These are phyloP conservation scores for Coecobrya sp. DNA, from an alignment of 2,888 invertebrate genomes.

Conservation along the genomic window DNA sequence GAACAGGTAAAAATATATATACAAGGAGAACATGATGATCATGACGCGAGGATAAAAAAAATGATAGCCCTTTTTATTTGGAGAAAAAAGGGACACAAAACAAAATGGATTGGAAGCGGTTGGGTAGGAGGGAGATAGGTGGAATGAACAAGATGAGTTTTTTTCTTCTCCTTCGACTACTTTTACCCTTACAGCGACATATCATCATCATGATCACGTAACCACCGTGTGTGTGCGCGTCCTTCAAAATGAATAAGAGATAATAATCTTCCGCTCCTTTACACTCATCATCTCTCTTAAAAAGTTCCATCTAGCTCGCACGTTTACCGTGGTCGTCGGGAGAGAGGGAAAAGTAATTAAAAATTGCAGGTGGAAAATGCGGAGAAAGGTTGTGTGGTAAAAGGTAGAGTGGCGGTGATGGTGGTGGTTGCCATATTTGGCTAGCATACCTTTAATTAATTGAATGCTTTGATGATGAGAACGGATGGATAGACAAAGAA, in stretches of 20 bases:
- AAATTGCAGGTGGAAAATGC: constrained; percentile 49
- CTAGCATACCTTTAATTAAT: constrained; percentile 42
- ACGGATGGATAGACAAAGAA: constrained; percentile 14
- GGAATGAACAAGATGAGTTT: constrained; percentile 8
- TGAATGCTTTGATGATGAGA: constrained; percentile 43
- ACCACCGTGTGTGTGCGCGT: neutral
- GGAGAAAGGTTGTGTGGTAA: constrained; percentile 28
- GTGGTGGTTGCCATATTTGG: neutral
- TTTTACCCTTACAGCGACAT: neutral
- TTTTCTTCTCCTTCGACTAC: too few relatives aligned
- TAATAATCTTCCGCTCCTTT: constrained; percentile 45
- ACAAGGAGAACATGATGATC: neutral
- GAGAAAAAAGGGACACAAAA: neutral
- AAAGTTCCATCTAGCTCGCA: neutral
- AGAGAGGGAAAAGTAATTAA: constrained; percentile 48
- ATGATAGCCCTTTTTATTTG: neutral
- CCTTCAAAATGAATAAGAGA: constrained; percentile 55
- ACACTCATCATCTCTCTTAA: neutral
- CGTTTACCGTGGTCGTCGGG: neutral
- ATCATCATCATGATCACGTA: neutral
- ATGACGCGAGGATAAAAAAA: neutral
- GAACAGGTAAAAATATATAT: constrained; percentile 3
- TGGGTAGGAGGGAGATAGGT: neutral
- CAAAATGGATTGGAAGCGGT: neutral
- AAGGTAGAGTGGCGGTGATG: constrained; percentile 1